Evolutionary conservation across 2,113 vertebrate species (phyloP).

Genomic region (Tachysurus vachellii): DNA sequence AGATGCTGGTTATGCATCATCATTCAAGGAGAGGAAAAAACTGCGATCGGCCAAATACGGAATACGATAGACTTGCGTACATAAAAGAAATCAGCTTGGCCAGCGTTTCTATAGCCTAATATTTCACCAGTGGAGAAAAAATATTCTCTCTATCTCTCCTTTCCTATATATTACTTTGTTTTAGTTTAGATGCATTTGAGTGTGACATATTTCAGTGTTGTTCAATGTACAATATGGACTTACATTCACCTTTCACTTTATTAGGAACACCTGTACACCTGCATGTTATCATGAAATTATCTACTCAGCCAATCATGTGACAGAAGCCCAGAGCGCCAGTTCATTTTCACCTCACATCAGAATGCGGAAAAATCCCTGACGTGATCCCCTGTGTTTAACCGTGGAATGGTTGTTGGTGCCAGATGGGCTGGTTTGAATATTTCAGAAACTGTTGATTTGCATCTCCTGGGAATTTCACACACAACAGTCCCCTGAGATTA

Average conservation of each 20-base stretch:
- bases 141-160: constrained; percentile 5
- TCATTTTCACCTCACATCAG: neutral
- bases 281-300: neutral
- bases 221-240: neutral
- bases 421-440: constrained; percentile 2
- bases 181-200: neutral
- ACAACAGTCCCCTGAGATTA: neutral
- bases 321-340: neutral
- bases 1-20: neutral
- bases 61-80: constrained; percentile 18
- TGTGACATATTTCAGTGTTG: neutral
- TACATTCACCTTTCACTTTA: neutral
- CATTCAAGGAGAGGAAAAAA: constrained; percentile 32
- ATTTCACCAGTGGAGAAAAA: constrained; percentile 39
- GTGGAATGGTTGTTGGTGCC: neutral
- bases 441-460: neutral
- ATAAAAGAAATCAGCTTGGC: constrained; percentile 41
- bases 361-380: neutral
- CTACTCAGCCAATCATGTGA: neutral
- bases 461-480: neutral
- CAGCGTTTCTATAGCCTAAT: constrained; percentile 40
- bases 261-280: neutral
- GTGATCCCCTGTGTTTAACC: neutral
- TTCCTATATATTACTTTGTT: constrained; percentile 19
- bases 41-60: constrained; percentile 14